Evolutionary conservation across 2,888 invertebrate genomes (phyloP).

Genomic region (Chrysopilus asiliformis): DNA sequence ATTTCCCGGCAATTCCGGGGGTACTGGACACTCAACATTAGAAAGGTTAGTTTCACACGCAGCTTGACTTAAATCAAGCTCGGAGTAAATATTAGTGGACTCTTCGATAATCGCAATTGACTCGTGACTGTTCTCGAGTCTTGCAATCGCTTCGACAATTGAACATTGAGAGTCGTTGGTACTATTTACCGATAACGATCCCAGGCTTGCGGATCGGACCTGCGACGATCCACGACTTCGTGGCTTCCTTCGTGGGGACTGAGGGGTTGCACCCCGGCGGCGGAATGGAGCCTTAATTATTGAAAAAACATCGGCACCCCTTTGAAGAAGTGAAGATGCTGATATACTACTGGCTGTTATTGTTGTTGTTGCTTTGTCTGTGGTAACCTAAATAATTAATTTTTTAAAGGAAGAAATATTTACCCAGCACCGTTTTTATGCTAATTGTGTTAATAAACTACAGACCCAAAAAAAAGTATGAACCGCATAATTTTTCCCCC

Average conservation of each 20-base stretch:
- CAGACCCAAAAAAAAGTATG: too few relatives aligned
- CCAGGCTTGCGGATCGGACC: conserved; percentile 32
- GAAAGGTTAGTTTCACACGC: conserved; percentile 7
- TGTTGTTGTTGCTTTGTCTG: not conserved
- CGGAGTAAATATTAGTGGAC: conserved; percentile 23
- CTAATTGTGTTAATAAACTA: too few relatives aligned
- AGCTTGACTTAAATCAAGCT: conserved; percentile 20
- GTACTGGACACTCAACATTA: not conserved
- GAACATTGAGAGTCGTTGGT: conserved; percentile 10
- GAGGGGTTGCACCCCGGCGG: conserved; percentile 28
- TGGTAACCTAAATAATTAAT: conserved; percentile 2
- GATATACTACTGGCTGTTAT: not conserved
- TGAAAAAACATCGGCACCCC: conserved; percentile 34
- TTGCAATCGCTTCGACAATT: too few relatives aligned
- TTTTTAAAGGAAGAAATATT: not conserved
- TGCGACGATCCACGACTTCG: conserved; percentile 18
- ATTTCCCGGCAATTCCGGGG: too few relatives aligned
- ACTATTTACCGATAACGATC: conserved; percentile 37
- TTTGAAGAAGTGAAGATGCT: conserved; percentile 16
- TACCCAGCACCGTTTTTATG: conserved; percentile 4
- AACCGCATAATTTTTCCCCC: too few relatives aligned
- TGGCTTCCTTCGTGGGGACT: conserved; percentile 26
- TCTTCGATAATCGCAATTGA: conserved; percentile 7
- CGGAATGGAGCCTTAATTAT: conserved; percentile 31
- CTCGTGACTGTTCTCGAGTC: not conserved